phyloP scores from a whole-genome alignment of 1,140 invertebrate genomes.

The Sinonovacula constricta region DNA sequence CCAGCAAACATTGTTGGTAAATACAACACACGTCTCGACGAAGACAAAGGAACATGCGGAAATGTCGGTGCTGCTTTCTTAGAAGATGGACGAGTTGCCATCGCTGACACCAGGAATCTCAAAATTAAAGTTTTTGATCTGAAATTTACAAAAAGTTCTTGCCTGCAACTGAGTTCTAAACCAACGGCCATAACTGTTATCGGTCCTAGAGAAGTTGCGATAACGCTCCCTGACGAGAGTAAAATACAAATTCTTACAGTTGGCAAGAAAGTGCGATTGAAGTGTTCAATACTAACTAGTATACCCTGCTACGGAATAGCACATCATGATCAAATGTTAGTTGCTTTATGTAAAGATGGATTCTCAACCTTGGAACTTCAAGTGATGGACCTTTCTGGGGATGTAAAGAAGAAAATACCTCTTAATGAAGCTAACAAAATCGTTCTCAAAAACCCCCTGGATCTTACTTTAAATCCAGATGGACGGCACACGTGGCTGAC shows the following conservation, averaged over 20 bases:
- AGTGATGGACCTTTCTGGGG: constrained; percentile 27
- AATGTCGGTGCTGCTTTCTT: constrained; percentile 37
- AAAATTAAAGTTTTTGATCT: constrained; percentile 47
- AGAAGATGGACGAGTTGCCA: constrained; percentile 29
- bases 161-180: constrained; percentile 14
- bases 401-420: constrained; percentile 21
- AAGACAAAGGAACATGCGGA: constrained; percentile 28
- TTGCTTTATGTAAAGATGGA: constrained; percentile 37
- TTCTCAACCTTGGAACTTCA: constrained; percentile 31
- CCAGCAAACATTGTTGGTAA: constrained; percentile 3
- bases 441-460: constrained; percentile 27
- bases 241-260: constrained; percentile 39
- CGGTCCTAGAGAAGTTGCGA: constrained; percentile 38
- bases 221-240: constrained; percentile 40
- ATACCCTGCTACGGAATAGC: constrained; percentile 42
- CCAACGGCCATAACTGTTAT: constrained; percentile 21
- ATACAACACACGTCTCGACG: constrained; percentile 18
- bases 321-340: constrained; percentile 20
- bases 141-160: constrained; percentile 24
- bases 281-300: constrained; percentile 30
- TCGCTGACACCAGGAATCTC: constrained; percentile 36
- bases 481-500: constrained; percentile 37
- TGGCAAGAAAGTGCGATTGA: constrained; percentile 10
- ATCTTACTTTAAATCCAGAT: constrained; percentile 29
- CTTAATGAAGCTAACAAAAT: constrained; percentile 24